Evolutionary conservation across 2,888 invertebrate genomes (phyloP).

Genomic region (Tridacna gigas): DNA sequence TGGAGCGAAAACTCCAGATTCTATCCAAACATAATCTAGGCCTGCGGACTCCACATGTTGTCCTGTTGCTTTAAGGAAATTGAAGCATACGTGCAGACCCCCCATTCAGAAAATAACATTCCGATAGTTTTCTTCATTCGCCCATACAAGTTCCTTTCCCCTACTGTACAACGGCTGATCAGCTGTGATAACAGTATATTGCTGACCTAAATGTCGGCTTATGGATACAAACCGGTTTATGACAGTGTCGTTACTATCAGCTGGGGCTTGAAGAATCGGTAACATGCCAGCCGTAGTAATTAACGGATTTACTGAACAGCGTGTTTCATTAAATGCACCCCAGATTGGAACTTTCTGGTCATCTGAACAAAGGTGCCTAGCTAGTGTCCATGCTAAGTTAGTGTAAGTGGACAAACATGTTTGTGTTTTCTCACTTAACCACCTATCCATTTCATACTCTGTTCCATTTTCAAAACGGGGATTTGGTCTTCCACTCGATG

Average conservation of each 20-base stretch:
- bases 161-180: constrained; percentile 43
- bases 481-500: background rate
- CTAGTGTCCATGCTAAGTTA: constrained; percentile 15
- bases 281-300: constrained; percentile 1
- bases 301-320: background rate
- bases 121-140: constrained; percentile 10
- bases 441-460: background rate
- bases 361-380: constrained; percentile 12
- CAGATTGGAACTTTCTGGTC: constrained; percentile 17
- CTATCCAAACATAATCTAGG: constrained; percentile 38
- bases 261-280: constrained; percentile 46
- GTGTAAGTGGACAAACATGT: constrained; percentile 15
- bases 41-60: constrained; percentile 36
- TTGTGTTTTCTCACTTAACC: constrained; percentile 8
- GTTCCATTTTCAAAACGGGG: constrained; percentile 7
- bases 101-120: constrained; percentile 35
- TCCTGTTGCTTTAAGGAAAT: constrained; percentile 42
- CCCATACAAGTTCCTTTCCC: constrained; percentile 33
- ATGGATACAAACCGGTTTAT: constrained; percentile 35
- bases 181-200: constrained; percentile 43
- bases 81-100: constrained; percentile 35
- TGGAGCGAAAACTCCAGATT: constrained; percentile 30
- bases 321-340: constrained; percentile 18
- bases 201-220: constrained; percentile 31
- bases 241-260: constrained; percentile 48